Conservation (phyloP, 2,797 vertebrate species). For the Pelochelys cantorii region DNA sequence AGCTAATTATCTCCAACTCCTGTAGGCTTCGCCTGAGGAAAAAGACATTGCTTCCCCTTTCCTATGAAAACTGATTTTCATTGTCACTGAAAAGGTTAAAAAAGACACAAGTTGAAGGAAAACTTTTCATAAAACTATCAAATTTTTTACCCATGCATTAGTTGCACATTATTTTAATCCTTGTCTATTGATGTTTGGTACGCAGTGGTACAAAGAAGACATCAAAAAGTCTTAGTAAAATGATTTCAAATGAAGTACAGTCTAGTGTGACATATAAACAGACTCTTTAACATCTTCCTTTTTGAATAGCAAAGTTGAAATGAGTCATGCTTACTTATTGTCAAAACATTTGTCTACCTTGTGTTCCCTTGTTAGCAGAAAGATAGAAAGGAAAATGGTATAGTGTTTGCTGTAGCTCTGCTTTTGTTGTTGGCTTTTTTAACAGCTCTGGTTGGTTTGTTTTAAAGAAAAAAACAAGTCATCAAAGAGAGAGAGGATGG, state of each 20-base stretch:
- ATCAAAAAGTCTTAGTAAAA: not conserved
- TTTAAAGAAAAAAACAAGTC: not conserved
- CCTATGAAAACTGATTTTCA: not conserved
- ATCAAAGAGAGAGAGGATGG: not conserved
- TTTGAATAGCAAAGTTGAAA: not conserved
- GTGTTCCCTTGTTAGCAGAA: not conserved
- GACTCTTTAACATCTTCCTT: not conserved
- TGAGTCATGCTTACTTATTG: not conserved
- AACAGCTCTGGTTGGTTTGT: not conserved
- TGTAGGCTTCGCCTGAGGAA: too few species aligned
- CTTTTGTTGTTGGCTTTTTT: not conserved
- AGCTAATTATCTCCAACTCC: not conserved
- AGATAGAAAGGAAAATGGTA: not conserved
- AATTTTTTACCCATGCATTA: not conserved
- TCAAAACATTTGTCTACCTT: not conserved
- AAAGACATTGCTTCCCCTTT: not conserved
- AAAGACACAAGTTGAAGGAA: not conserved
- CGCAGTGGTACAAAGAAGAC: not conserved
- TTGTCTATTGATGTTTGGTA: not conserved
- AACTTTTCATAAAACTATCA: not conserved
- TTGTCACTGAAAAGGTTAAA: not conserved
- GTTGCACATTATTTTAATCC: fast-evolving
- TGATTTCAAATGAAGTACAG: not conserved
- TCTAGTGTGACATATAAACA: not conserved
- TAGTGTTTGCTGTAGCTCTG: not conserved